Evolutionary conservation across 2,888 invertebrate genomes (phyloP).

Genomic region (Alsophila aescularia): DNA sequence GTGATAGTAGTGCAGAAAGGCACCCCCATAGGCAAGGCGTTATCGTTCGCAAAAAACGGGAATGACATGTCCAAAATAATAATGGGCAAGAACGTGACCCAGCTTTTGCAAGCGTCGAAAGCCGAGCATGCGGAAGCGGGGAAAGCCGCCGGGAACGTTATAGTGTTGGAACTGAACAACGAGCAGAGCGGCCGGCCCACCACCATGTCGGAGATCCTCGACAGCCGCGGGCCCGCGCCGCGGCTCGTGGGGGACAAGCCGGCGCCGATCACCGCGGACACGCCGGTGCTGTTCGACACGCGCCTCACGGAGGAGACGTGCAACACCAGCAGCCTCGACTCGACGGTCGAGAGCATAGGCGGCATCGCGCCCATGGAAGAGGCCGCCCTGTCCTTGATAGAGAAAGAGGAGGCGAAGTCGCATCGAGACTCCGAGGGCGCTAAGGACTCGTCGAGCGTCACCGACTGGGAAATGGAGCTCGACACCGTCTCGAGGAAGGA

Average conservation of each 20-base stretch:
- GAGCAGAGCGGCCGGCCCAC: slow-evolving; percentile 76
- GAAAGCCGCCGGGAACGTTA: slow-evolving; percentile 75
- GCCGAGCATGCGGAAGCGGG: slow-evolving; percentile 63
- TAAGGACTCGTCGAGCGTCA: slow-evolving; percentile 73
- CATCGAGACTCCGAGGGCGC: slow-evolving; percentile 61
- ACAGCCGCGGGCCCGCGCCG: slow-evolving; percentile 56
- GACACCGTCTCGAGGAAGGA: slow-evolving; percentile 76
- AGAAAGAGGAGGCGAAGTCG: slow-evolving; percentile 58
- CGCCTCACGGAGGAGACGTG: slow-evolving; percentile 71
- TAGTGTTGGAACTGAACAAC: slow-evolving; percentile 77
- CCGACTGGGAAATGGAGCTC: slow-evolving; percentile 86
- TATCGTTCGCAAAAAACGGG: slow-evolving; percentile 76
- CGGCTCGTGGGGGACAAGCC: slow-evolving; percentile 54
- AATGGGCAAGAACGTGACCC: slow-evolving; percentile 80
- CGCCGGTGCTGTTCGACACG: slow-evolving; percentile 80
- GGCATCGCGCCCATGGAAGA: slow-evolving; percentile 66
- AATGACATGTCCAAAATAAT: slow-evolving; percentile 81
- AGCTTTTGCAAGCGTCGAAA: slow-evolving; percentile 73
- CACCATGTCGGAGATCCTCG: slow-evolving; percentile 78
- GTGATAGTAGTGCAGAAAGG: slow-evolving; percentile 86
- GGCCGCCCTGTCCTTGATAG: slow-evolving; percentile 48
- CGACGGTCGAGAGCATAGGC: slow-evolving; percentile 67
- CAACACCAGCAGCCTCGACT: slow-evolving; percentile 74
- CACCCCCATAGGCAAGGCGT: slow-evolving; percentile 76
- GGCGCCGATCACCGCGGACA: slow-evolving; percentile 81